A percentile compares a stretch with the other conserved stretches of the same genome.
Evolutionary conservation across 2,888 invertebrate species (phyloP).

Genomic region (Lithophane leautieri): DNA sequence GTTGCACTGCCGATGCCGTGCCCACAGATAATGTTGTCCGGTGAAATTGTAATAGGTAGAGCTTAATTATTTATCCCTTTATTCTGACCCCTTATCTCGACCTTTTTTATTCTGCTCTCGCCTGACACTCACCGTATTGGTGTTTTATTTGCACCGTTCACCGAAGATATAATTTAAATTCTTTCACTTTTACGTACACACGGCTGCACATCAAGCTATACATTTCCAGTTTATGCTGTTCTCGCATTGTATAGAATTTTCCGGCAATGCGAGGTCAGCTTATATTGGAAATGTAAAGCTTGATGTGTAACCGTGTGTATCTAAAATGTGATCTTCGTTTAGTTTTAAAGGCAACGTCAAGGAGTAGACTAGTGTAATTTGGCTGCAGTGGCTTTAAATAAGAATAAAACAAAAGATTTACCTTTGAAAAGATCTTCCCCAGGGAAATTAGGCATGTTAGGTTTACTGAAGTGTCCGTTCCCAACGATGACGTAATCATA

Average conservation of each 20-base stretch:
- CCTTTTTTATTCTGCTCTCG: neutral
- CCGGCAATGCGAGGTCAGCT: too few relatives aligned
- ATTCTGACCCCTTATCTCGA: neutral
- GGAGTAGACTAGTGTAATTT: neutral
- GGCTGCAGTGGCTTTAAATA: neutral
- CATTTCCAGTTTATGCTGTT: too few relatives aligned
- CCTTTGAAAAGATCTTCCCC: conserved; percentile 84
- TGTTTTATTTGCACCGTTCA: neutral
- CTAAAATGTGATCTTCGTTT: neutral
- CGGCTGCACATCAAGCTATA: too few relatives aligned
- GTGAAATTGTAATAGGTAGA: neutral
- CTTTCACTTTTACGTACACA: neutral
- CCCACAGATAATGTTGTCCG: neutral
- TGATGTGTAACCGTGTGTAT: too few relatives aligned
- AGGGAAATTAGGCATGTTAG: conserved; percentile 78
- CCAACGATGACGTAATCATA: conserved; percentile 93
- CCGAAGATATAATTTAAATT: neutral
- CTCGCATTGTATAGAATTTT: too few relatives aligned
- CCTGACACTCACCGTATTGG: neutral
- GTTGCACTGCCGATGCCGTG: too few relatives aligned
- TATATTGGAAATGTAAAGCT: too few relatives aligned
- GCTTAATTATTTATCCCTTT: neutral
- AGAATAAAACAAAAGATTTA: neutral
- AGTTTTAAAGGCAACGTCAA: neutral
- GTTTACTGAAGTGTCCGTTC: conserved; percentile 91